These are phyloP conservation scores for western clawed frog (Xenopus tropicalis) DNA, from an alignment of 2,113 vertebrate species.

Conservation along the genomic window UCB_Xtro_10.0 CM004445.2:11032001-11032500, in stretches of 20 bases:
- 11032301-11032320: conserved; percentile 69
- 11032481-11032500: background rate
- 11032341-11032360: conserved; percentile 70
- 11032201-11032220: no score
- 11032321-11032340: conserved; percentile 67
- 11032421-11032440: conserved; percentile 69
- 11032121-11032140: conserved; percentile 65
- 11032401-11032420: conserved; percentile 78
- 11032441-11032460: conserved; percentile 69
- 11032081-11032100: conserved; percentile 65
- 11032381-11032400: conserved; percentile 70
- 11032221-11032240: no score
- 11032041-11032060: conserved; percentile 88
- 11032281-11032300: conserved; percentile 49
- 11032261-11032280: no score
- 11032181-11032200: no score
- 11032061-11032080: conserved; percentile 70
- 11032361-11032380: conserved; percentile 62
- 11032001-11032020: conserved; percentile 64
- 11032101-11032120: conserved; percentile 63
- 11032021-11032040: conserved; percentile 71
- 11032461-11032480: conserved; percentile 77
- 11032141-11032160: no score
- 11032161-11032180: no score
- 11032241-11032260: no score